A percentile compares a stretch with the other conserved stretches of the same genome.
These are phyloP conservation scores for Parthenolecanium corni DNA, from an alignment of 2,888 invertebrate genomes.

Conservation along the genomic window DNA sequence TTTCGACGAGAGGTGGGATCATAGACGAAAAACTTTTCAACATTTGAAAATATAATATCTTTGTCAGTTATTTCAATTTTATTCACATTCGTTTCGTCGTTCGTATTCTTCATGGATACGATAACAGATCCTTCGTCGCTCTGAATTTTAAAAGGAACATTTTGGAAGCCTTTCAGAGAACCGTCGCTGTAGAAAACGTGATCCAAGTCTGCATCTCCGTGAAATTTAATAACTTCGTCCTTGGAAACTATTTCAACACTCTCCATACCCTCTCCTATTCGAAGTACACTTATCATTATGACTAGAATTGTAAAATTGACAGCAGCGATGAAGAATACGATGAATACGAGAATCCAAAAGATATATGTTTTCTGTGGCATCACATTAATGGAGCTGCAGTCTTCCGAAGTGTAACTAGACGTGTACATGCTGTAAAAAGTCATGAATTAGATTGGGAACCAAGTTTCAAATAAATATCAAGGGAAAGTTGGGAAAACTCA, in stretches of 20 bases:
- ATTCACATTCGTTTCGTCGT: slow-evolving; percentile 35
- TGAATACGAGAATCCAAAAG: slow-evolving; percentile 12
- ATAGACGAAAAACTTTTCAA: slow-evolving; percentile 56
- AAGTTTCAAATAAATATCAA: not conserved
- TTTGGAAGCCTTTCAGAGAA: slow-evolving; percentile 44
- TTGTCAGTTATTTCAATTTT: not conserved
- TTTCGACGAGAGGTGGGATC: slow-evolving; percentile 47
- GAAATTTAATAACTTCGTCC: slow-evolving; percentile 62
- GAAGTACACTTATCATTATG: slow-evolving; percentile 65
- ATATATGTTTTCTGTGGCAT: slow-evolving; percentile 24
- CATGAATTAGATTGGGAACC: not conserved
- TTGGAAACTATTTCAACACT: slow-evolving; percentile 70
- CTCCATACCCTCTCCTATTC: slow-evolving; percentile 69
- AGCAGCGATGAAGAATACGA: slow-evolving; percentile 46
- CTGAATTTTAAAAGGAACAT: slow-evolving; percentile 40
- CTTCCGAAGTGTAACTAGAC: not conserved
- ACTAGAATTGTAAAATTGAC: slow-evolving; percentile 70
- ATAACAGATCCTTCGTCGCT: slow-evolving; percentile 39
- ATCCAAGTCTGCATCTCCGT: slow-evolving; percentile 63
- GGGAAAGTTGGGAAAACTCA: slow-evolving; percentile 2
- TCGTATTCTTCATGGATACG: slow-evolving; percentile 44
- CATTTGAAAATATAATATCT: slow-evolving; percentile 38
- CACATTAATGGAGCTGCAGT: not conserved
- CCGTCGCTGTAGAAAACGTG: slow-evolving; percentile 62
- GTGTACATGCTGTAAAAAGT: not conserved